Evolutionary conservation across 2,797 vertebrate genomes (phyloP).

Genomic region (Acanthiza pusilla): DNA sequence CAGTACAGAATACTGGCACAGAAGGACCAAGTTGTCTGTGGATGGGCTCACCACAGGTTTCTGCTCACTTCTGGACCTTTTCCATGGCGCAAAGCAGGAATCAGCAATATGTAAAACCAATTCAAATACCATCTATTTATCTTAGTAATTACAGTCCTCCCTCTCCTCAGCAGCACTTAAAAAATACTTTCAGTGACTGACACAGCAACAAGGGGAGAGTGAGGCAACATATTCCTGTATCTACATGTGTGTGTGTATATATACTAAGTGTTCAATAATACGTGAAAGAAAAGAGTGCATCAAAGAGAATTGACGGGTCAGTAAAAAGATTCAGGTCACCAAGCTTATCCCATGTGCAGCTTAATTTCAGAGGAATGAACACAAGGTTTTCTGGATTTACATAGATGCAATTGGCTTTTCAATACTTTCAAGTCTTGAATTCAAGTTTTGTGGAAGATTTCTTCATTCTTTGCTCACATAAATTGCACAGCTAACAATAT

Average conservation of each 20-base stretch:
- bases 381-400: neutral
- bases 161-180: neutral
- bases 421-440: neutral
- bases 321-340: neutral
- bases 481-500: neutral
- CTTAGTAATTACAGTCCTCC: neutral
- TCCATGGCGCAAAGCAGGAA: neutral
- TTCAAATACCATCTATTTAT: neutral
- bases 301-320: neutral
- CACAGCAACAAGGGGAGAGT: rapidly evolving
- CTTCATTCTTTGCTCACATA: neutral
- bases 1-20: neutral
- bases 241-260: no score
- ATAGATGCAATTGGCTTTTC: neutral
- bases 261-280: neutral
- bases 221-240: neutral
- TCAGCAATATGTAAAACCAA: neutral
- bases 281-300: neutral
- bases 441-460: neutral
- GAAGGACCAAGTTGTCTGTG: neutral
- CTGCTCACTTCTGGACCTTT: neutral
- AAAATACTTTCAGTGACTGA: neutral
- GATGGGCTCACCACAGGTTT: neutral
- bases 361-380: neutral
- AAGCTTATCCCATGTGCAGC: neutral